Evolutionary conservation across 1,140 invertebrate genomes (phyloP).

Genomic region (Hirudo medicinalis): DNA sequence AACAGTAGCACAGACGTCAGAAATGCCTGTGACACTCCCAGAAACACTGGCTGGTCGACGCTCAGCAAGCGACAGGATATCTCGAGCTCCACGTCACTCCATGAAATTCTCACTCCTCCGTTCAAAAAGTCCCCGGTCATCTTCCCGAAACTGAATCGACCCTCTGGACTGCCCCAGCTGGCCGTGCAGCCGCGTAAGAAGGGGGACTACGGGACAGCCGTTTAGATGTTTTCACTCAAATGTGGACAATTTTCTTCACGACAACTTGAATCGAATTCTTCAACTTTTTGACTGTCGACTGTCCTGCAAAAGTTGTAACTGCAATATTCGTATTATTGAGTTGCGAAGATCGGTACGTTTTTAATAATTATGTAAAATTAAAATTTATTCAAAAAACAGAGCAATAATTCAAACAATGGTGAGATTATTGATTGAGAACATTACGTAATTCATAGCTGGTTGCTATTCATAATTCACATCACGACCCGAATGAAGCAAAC

Average conservation of each 20-base stretch:
- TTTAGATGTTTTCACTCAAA: not conserved
- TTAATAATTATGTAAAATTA: not conserved
- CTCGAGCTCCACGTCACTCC: not conserved
- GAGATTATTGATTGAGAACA: no score
- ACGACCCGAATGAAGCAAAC: no score
- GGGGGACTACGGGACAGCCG: not conserved
- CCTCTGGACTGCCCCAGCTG: not conserved
- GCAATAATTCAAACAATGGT: no score
- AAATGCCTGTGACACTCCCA: not conserved
- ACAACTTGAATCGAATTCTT: not conserved
- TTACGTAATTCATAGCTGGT: no score
- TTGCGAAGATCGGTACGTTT: not conserved
- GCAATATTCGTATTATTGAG: not conserved
- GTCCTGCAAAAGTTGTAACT: not conserved
- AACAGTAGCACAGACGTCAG: no score
- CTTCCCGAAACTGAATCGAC: not conserved
- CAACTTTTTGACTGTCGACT: not conserved
- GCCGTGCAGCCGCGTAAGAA: not conserved
- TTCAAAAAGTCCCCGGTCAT: not conserved
- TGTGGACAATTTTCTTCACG: no score
- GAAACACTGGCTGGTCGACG: not conserved
- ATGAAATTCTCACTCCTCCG: slow-evolving; percentile 9
- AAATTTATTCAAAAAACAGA: not conserved
- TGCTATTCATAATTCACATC: no score
- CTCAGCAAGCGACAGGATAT: not conserved